Evolutionary conservation across 2,113 vertebrate species (phyloP), one percentile per base, ranked within the genome.

Genomic region (Anser brachyrhynchus): DNA sequence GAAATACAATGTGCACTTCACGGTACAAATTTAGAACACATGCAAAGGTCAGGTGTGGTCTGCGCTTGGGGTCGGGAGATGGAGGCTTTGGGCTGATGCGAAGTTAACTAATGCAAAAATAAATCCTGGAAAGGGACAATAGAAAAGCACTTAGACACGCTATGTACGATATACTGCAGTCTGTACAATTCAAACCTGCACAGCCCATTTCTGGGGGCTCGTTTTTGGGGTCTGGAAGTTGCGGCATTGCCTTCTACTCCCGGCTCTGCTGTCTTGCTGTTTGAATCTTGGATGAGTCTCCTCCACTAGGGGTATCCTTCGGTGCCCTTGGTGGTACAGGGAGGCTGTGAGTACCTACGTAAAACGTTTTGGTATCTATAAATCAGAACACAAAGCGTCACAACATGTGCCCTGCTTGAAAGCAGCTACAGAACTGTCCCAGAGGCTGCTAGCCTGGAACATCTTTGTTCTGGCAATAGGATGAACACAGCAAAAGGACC

Each of bases 1-100:
- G 31, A 94, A 97, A 87, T 92, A 93, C 95, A 97, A 93, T 93
- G 92, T 91, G 86, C 71, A 35, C 92, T 93, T 92, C 69, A 39
- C 55, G 64, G 52, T 84, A 76, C 66, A 66, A 54, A 64, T 89
- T 89, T 92, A 74, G 96, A 87, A 55, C 7, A 2, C 77, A 54
- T 31, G 84, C 74, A 97, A 96, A 97, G 96, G 96, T 95, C 96
- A 96, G 54, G 83, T 18, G 7, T 79, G 92, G 46, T 61, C 49
- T 87, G 81, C 0, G 2, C 66, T 8, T 12, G 55, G 29, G 41
- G 75, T 73, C 43, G 58, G 74, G 62, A 83, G 44, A 12, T 11
- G 55, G 37, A 76, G 74, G 39, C 17, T 84, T 78, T 62, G 90
- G 76, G 62, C 62, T 72, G 44, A 9, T 57, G 66, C 41, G 43